Evolutionary conservation across 2,888 invertebrate genomes (phyloP).

Genomic region (Drosophila paramelanica): DNA sequence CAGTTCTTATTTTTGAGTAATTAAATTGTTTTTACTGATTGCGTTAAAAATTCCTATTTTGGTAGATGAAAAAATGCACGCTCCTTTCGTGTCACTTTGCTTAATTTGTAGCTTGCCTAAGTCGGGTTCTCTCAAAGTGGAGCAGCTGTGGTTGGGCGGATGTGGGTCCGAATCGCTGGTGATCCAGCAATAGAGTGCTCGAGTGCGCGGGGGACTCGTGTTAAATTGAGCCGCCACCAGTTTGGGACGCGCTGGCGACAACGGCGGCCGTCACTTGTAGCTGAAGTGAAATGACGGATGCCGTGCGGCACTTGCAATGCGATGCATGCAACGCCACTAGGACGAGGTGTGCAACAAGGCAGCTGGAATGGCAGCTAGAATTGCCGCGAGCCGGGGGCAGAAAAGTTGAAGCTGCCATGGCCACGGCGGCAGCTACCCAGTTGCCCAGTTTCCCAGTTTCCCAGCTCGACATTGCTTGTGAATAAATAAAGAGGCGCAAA

Average conservation of each 20-base stretch:
- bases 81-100: not conserved
- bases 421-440: not conserved
- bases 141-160: not conserved
- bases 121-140: not conserved
- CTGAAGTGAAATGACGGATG: conserved; percentile 40
- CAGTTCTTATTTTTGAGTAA: too few species aligned
- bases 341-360: conserved; percentile 23
- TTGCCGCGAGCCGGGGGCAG: conserved; percentile 35
- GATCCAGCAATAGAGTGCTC: conserved; percentile 21
- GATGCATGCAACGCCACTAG: conserved; percentile 30
- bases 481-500: conserved; percentile 73
- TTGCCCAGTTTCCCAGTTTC: conserved; percentile 16
- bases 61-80: too few species aligned
- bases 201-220: conserved; percentile 26
- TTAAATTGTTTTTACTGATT: too few species aligned
- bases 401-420: conserved; percentile 13
- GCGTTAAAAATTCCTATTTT: too few species aligned
- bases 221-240: conserved; percentile 58
- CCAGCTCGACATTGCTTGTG: conserved; percentile 45
- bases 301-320: conserved; percentile 30
- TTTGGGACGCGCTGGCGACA: conserved; percentile 13
- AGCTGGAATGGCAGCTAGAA: not conserved
- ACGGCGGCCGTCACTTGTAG: conserved; percentile 36
- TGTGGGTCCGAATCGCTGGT: conserved; percentile 4
- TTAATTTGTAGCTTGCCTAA: not conserved